phyloP scores from a whole-genome alignment of 2,888 invertebrate species.

The Aradus depressus region DNA sequence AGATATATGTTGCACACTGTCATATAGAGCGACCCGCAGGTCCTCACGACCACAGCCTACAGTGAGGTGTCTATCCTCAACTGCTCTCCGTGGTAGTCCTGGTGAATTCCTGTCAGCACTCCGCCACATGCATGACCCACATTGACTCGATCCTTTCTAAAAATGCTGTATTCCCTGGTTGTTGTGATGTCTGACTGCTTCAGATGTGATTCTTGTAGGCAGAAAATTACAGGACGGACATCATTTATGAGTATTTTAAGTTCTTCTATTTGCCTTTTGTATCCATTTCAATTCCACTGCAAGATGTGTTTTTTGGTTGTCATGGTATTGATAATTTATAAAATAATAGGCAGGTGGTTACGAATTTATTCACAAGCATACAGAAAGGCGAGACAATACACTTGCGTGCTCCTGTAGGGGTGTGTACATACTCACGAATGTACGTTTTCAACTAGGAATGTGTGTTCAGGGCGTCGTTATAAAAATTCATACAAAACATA shows the following conservation, averaged over 20 bases:
- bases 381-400: too few species aligned
- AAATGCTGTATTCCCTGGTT: background rate
- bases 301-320: too few species aligned
- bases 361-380: too few species aligned
- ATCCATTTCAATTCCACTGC: background rate
- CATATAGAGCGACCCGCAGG: background rate
- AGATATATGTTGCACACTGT: too few species aligned
- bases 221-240: background rate
- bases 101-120: background rate
- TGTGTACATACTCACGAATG: too few species aligned
- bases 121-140: background rate
- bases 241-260: background rate
- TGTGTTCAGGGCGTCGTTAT: too few species aligned
- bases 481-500: too few species aligned
- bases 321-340: too few species aligned
- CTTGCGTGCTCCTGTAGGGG: too few species aligned
- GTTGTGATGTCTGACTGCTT: background rate
- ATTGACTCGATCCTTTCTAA: background rate
- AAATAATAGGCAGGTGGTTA: too few species aligned
- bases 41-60: background rate
- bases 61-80: background rate
- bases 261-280: background rate
- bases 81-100: background rate
- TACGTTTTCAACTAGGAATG: too few species aligned
- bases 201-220: slow-evolving; percentile 1